Base-by-base conservation (phyloP, 2,888 invertebrate genomes). In the Mythimna impura region DNA sequence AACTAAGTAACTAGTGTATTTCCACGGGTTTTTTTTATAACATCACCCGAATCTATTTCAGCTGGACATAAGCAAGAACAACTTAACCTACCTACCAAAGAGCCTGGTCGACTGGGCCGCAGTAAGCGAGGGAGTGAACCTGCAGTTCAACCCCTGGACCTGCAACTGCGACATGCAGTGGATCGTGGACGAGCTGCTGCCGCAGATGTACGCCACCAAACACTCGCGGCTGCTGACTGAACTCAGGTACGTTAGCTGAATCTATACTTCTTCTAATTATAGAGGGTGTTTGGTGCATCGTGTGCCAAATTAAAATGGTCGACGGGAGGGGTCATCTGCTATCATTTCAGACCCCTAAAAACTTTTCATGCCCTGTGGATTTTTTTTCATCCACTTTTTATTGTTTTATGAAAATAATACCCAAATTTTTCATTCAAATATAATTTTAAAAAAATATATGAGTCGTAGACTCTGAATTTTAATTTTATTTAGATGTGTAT, bases 101-200 rank as follows among this genome's bases (percentile, higher is more conserved):
- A 86, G 90, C 4, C 87, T 96, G n/a, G 87, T 95, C 1, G 90
- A 92, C 64, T 96, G 95, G 94, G 85, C 91, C 0, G 81, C 89
- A 0, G 85, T 94, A 9, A 84, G 84, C 1, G 94, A 94, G 9
- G 96, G 95, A 1, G 93, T 97, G 0, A 95, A 97, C 89, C 88
- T 97, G 6, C 97, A 97, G 93, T 93, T 93, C 80, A 97, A 97
- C 90, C 97, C 97, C 1, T 97, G 97, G 96, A 91, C 94, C 76
- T 97, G 97, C 86, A 90, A 94, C 76, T 97, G 97, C 85, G 93
- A 95, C 54, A 89, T 97, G 85, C 97, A 97, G 85, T 97, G 97
- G 97, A 89, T 97, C 81, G 89, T 97, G 30, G 95, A 96, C 62
- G 94, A 95, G 36, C 89, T 97, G 54, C 85, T 97, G 57, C 96